These are phyloP conservation scores for Ivindomyrus marchei DNA, from an alignment of 2,113 vertebrate genomes.

Conservation along the genomic window DNA sequence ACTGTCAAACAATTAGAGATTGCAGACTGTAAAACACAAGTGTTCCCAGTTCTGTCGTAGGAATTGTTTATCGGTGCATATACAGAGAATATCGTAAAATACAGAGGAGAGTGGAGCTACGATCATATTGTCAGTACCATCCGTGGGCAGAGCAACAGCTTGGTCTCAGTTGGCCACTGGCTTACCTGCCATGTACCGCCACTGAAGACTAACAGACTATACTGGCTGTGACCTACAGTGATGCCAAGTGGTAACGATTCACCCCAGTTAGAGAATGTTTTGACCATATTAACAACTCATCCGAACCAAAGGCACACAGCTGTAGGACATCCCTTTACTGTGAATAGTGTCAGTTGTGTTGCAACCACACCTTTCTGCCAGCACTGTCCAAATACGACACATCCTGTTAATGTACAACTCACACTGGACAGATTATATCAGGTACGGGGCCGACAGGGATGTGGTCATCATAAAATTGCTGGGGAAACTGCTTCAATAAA, in stretches of 20 bases:
- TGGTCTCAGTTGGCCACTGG: neutral
- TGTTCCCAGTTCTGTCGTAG: neutral
- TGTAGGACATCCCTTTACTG: neutral
- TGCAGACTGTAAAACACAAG: neutral
- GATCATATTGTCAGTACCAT: neutral
- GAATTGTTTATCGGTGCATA: neutral
- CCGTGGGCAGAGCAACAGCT: neutral
- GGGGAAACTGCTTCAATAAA: neutral
- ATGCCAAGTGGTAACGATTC: neutral
- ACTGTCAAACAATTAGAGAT: neutral
- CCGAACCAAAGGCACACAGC: neutral
- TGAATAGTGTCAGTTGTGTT: neutral
- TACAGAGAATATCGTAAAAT: neutral
- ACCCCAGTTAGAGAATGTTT: neutral
- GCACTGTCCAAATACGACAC: neutral
- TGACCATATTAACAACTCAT: neutral
- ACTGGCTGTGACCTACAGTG: neutral
- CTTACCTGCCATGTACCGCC: neutral
- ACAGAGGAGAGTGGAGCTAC: neutral
- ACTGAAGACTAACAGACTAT: neutral
- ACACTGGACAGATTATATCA: neutral
- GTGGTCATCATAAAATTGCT: neutral
- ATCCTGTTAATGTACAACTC: neutral
- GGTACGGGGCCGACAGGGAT: neutral
- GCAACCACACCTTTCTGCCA: neutral